Base-by-base conservation (phyloP, 2,113 vertebrate species). In the Engystomops pustulosus region DNA sequence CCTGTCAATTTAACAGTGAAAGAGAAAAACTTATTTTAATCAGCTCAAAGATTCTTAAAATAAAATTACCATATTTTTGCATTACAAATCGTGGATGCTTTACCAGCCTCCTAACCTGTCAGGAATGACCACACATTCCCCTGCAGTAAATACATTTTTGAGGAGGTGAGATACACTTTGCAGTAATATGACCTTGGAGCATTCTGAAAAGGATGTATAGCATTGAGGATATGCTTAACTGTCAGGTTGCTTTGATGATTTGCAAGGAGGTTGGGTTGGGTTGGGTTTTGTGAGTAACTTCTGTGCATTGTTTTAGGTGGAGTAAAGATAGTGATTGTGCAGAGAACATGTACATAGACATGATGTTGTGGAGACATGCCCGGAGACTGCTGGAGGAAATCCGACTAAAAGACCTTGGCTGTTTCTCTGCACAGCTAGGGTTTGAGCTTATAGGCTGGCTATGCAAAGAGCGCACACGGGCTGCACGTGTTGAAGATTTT, bases 331-430 rank as follows among this genome's bases (percentile, higher is more conserved):
- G 91, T 0, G 97, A 98, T 80, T 97, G 95, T 84, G 95, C 97
- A 0, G 98, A 99, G 91, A 96, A 99, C 88, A 96, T 99, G 96
- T 99, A 99, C 81, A 99, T 99, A 20, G 98, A 99, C 74, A 95
- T 98, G 95, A 99, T 99, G 98, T 93, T 99, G 0, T 98, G 97
- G 97, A 93, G 98, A 30, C 98, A 99, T 0, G 98, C 98, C 0
- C 95, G 98, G 12, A 95, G 91, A 49, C 95, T 99, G 68, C 91
- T 99, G 70, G 98, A 99, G 88, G 97, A 98, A 87, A 93, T 98
- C 27, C 93, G 96, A 30, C 94, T 99, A 3, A 95, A 95, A 14
- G 97, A 99, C 89, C 96, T 99, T 0, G 97, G 97, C 47, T 97
- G 96, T 85, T 99, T 99, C 90, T 96, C 98, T 0, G 98, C 97